phyloP scores from a whole-genome alignment of 2,113 vertebrate genomes.

The Cervus canadensis region DNA sequence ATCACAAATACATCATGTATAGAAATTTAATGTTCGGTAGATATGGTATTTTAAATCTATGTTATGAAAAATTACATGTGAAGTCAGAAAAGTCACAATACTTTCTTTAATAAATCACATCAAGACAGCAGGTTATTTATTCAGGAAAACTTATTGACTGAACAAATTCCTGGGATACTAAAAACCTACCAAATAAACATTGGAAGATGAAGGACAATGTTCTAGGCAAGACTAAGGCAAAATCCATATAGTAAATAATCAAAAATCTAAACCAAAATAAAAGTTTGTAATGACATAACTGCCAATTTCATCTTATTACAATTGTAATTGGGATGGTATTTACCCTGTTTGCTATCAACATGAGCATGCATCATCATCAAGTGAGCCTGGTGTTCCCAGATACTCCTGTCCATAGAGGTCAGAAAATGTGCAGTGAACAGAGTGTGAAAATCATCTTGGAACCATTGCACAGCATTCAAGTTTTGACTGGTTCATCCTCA shows the following conservation, averaged over 20 bases:
- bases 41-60: not conserved
- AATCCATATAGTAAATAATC: not conserved
- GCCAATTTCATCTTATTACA: not conserved
- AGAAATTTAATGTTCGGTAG: not conserved
- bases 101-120: not conserved
- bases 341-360: conserved; percentile 81
- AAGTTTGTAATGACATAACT: not conserved
- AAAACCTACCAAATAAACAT: not conserved
- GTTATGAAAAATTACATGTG: not conserved
- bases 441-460: conserved; percentile 92
- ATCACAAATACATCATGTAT: not conserved
- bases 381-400: conserved; percentile 88
- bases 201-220: not conserved
- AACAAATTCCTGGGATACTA: not conserved
- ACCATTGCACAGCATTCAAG: conserved; percentile 90
- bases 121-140: not conserved
- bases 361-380: conserved; percentile 91
- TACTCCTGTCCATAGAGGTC: conserved; percentile 83
- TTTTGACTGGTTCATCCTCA: conserved; percentile 97
- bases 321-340: not conserved
- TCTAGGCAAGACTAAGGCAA: not conserved
- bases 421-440: conserved; percentile 84
- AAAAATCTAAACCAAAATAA: not conserved
- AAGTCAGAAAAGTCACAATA: not conserved
- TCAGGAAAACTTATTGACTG: not conserved